These are phyloP conservation scores for Bombylius major DNA, from an alignment of 2,888 invertebrate genomes.

Conservation along the genomic window DNA sequence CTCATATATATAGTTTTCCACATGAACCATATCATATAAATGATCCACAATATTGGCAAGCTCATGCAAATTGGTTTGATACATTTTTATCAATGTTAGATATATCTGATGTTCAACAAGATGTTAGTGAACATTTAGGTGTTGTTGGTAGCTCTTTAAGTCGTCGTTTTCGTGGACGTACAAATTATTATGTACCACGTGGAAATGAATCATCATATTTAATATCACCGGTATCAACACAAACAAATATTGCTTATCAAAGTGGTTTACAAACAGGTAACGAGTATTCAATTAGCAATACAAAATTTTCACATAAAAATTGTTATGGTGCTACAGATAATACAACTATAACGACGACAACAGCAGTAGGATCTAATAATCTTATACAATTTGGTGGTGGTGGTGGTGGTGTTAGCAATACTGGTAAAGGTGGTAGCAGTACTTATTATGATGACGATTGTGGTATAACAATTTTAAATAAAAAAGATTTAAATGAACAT, in stretches of 20 bases:
- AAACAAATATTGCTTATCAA: conserved; percentile 14
- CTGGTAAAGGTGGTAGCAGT: neutral
- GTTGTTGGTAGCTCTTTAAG: conserved; percentile 74
- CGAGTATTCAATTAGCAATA: conserved; percentile 17
- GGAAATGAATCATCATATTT: conserved; percentile 41
- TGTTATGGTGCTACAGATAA: conserved; percentile 29
- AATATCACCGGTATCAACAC: conserved; percentile 21
- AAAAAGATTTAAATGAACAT: conserved; percentile 19
- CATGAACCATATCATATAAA: conserved; percentile 67
- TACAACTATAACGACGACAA: conserved; percentile 5
- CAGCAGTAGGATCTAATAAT: neutral
- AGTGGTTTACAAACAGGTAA: conserved; percentile 20
- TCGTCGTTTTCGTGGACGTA: conserved; percentile 62
- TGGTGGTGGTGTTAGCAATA: neutral
- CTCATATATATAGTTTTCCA: conserved; percentile 93
- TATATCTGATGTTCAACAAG: conserved; percentile 87
- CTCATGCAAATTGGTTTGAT: conserved; percentile 47
- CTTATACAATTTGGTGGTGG: neutral
- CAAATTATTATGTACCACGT: conserved; percentile 59
- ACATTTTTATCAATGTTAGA: conserved; percentile 91
- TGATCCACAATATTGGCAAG: conserved; percentile 40
- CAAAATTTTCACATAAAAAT: conserved; percentile 20
- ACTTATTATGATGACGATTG: neutral
- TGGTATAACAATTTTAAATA: conserved; percentile 18
- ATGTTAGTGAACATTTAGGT: conserved; percentile 84